Percentiles rank a stretch among this genome's conserved stretches.
Evolutionary conservation across 2,888 invertebrate species (phyloP).

Genomic region (Melangyna quadrimaculata): DNA sequence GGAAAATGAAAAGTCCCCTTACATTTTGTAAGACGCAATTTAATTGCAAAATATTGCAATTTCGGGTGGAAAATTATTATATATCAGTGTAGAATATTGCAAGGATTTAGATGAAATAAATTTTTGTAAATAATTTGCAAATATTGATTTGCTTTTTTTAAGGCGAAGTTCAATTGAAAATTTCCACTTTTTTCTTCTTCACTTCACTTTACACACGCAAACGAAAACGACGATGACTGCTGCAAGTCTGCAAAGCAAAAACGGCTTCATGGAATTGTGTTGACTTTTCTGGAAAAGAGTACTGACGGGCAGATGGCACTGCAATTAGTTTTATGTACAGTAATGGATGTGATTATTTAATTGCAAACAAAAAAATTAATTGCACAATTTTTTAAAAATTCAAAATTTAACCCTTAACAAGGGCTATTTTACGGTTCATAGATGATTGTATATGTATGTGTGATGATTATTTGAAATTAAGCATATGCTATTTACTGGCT

Average conservation of each 20-base stretch:
- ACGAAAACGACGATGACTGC: constrained; percentile 14
- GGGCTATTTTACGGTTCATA: too few species aligned
- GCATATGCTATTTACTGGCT: too few species aligned
- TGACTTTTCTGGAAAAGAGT: neutral
- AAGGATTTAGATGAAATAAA: neutral
- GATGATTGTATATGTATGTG: too few species aligned
- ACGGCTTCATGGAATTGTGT: neutral
- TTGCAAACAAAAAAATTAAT: too few species aligned
- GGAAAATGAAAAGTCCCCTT: constrained; percentile 40
- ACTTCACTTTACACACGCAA: constrained; percentile 6
- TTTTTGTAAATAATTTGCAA: constrained; percentile 35
- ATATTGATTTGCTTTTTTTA: constrained; percentile 19
- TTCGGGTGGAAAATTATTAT: neutral
- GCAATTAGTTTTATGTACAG: neutral
- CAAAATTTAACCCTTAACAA: too few species aligned
- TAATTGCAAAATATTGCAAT: constrained; percentile 37
- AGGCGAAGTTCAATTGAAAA: constrained; percentile 25
- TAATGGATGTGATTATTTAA: neutral
- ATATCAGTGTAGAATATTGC: neutral
- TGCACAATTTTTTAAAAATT: too few species aligned
- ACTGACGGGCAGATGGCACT: neutral
- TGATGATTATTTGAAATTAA: too few species aligned
- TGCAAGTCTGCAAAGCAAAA: neutral
- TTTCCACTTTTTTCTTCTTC: constrained; percentile 60
- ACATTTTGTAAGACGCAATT: constrained; percentile 59